Conservation (phyloP, 1,140 invertebrate species). For the Hyphantria cunea region DNA sequence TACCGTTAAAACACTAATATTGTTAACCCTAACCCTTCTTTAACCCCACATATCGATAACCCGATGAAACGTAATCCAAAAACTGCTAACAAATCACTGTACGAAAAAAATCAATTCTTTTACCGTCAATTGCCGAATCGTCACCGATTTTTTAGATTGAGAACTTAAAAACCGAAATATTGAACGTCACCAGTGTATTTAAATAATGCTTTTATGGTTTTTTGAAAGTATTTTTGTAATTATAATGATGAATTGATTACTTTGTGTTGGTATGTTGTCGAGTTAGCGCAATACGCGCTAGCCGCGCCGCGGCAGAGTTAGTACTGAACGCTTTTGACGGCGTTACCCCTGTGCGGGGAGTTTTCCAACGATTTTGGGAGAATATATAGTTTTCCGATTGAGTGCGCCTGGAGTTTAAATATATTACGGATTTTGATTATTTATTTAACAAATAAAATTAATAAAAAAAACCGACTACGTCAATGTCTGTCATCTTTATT, state of each 20-base stretch:
- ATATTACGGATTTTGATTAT: conserved; percentile 11
- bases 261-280: conserved; percentile 38
- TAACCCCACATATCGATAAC: too few species aligned
- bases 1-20: too few species aligned
- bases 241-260: conserved; percentile 32
- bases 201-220: conserved; percentile 26
- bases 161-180: background rate
- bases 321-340: conserved; percentile 43
- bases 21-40: too few species aligned
- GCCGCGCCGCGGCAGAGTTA: conserved; percentile 53
- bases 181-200: conserved; percentile 10
- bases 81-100: conserved; percentile 43
- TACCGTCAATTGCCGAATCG: conserved; percentile 4
- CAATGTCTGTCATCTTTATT: too few species aligned
- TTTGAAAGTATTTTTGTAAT: conserved; percentile 13
- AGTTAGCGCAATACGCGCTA: conserved; percentile 49
- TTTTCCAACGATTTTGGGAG: conserved; percentile 28
- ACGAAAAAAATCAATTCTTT: conserved; percentile 56
- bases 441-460: background rate
- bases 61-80: conserved; percentile 12
- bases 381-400: conserved; percentile 29
- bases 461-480: too few species aligned
- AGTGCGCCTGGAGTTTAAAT: too few species aligned
- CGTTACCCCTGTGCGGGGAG: conserved; percentile 35
- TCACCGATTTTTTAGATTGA: background rate